Conservation (phyloP, 2,113 vertebrate genomes). For the Miniopterus natalensis region DNA sequence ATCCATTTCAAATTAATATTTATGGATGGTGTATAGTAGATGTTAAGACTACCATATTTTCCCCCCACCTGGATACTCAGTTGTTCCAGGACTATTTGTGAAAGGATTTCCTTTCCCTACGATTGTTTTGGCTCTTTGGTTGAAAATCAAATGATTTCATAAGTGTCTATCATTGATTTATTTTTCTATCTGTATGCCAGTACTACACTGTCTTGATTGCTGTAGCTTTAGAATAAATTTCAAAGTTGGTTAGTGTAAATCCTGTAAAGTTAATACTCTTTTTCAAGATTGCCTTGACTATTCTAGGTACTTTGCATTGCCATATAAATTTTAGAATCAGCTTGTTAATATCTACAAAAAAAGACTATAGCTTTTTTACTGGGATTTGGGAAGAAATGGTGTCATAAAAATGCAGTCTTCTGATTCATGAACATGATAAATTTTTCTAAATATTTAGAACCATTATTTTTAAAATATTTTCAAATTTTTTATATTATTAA, state of each 20-base stretch:
- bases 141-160: neutral
- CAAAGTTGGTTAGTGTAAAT: neutral
- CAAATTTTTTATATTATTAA: neutral
- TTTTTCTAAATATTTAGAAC: neutral
- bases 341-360: conserved; percentile 24
- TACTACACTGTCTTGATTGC: neutral
- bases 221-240: neutral
- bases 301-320: neutral
- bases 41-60: neutral
- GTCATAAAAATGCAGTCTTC: neutral
- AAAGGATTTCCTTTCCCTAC: neutral
- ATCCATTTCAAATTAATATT: conserved; percentile 8
- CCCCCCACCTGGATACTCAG: neutral
- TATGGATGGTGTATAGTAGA: neutral
- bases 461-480: conserved; percentile 49
- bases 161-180: neutral
- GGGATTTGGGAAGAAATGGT: neutral
- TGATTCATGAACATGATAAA: neutral
- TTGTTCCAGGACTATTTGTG: neutral
- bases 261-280: neutral
- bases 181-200: neutral
- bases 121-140: neutral
- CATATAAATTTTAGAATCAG: neutral
- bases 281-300: neutral
- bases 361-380: neutral